Evolutionary conservation across 2,888 invertebrate genomes (phyloP).

Genomic region (Aleiodes alternator): DNA sequence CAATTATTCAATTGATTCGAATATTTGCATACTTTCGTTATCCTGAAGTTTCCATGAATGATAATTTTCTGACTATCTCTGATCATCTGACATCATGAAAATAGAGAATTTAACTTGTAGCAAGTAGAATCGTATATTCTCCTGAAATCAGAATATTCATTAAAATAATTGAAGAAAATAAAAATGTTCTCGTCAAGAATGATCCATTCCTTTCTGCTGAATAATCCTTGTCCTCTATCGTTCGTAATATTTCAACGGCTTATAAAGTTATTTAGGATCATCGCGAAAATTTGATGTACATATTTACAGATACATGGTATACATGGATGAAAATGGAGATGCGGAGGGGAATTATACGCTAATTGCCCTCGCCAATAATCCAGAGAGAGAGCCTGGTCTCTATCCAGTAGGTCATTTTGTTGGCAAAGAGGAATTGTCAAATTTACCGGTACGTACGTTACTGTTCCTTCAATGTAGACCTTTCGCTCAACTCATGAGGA

Average conservation of each 20-base stretch:
- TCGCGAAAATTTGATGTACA: background rate
- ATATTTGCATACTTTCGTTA: background rate
- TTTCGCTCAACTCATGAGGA: background rate
- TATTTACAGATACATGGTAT: slow-evolving; percentile 87
- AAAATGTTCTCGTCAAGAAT: too few species aligned
- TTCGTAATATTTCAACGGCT: too few species aligned
- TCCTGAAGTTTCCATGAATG: background rate
- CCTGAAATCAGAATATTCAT: too few species aligned
- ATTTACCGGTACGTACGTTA: slow-evolving; percentile 83
- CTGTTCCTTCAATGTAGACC: background rate
- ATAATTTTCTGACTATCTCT: too few species aligned
- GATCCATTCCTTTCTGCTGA: too few species aligned
- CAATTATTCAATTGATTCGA: background rate
- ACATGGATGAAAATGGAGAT: slow-evolving; percentile 94
- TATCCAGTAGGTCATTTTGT: slow-evolving; percentile 88
- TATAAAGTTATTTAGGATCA: background rate
- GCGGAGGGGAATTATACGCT: slow-evolving; percentile 96
- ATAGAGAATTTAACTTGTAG: too few species aligned
- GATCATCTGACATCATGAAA: too few species aligned
- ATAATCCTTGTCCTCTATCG: too few species aligned
- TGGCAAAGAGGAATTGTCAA: slow-evolving; percentile 78
- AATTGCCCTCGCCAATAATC: slow-evolving; percentile 76
- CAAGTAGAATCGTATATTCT: too few species aligned
- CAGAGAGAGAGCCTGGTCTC: slow-evolving; percentile 80
- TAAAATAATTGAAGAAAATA: too few species aligned